Percentiles rank a stretch among this genome's conserved stretches.
Conservation (phyloP, 2,113 vertebrate species). For the Pachycephala philippinensis region DNA sequence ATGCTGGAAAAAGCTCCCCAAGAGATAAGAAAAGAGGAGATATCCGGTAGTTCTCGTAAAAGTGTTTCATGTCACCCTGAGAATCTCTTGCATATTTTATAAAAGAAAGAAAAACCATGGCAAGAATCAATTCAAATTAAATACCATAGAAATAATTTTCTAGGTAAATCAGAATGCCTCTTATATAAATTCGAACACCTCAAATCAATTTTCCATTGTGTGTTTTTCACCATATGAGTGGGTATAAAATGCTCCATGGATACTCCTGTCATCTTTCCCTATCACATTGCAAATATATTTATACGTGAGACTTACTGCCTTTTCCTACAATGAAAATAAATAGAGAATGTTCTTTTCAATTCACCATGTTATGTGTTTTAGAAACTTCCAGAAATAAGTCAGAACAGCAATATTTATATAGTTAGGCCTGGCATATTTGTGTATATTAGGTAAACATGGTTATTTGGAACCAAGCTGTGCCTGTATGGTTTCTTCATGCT, state of each 20-base stretch:
- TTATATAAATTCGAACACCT: neutral
- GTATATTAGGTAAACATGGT: slow-evolving; percentile 66
- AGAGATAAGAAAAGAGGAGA: slow-evolving; percentile 4
- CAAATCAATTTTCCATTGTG: slow-evolving; percentile 9
- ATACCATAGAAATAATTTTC: neutral
- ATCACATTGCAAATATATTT: slow-evolving; percentile 17
- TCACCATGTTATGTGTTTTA: neutral
- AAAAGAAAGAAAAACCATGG: neutral
- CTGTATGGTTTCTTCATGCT: slow-evolving; percentile 57
- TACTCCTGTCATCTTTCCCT: slow-evolving; percentile 6
- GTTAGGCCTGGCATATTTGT: slow-evolving; percentile 62
- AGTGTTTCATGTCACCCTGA: neutral
- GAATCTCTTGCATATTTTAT: slow-evolving; percentile 4
- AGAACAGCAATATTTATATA: slow-evolving; percentile 45
- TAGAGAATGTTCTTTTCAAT: slow-evolving; percentile 12
- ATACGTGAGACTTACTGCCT: slow-evolving; percentile 23
- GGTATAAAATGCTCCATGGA: slow-evolving; percentile 21
- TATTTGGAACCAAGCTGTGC: slow-evolving; percentile 64
- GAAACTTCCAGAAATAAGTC: slow-evolving; percentile 64
- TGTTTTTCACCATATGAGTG: slow-evolving; percentile 39
- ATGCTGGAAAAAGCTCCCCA: neutral
- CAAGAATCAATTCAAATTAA: slow-evolving; percentile 4
- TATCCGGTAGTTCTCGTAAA: neutral
- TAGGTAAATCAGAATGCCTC: neutral
- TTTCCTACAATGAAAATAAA: slow-evolving; percentile 27